These are phyloP conservation scores for Aphelinus certus DNA, from an alignment of 1,140 invertebrate species.

Conservation along the genomic window DNA sequence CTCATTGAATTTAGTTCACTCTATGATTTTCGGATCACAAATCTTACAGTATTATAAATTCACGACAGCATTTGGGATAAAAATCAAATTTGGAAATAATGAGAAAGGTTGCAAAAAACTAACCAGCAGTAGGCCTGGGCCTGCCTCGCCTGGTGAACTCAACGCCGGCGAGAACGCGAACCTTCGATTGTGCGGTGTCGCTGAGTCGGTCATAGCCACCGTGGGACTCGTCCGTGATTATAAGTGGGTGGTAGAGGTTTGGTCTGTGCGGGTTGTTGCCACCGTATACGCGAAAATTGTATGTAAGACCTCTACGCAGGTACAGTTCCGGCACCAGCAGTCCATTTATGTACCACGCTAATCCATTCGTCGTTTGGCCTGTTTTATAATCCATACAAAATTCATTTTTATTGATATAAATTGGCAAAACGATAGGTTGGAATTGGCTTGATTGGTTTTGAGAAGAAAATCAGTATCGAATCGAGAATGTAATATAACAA, in stretches of 20 bases:
- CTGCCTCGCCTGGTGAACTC: conserved; percentile 83
- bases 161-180: conserved; percentile 86
- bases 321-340: conserved; percentile 86
- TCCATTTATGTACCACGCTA: conserved; percentile 89
- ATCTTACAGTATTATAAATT: no score
- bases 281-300: conserved; percentile 83
- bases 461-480: no score
- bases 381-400: background rate
- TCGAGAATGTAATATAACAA: background rate
- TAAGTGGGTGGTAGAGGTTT: conserved; percentile 89
- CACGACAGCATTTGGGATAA: no score
- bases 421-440: no score
- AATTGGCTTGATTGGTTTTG: no score
- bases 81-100: no score
- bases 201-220: conserved; percentile 82
- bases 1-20: no score
- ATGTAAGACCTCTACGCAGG: conserved; percentile 84
- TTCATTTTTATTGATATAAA: no score
- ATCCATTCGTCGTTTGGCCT: conserved; percentile 69
- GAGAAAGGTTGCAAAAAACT: background rate
- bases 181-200: conserved; percentile 76
- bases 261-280: conserved; percentile 91
- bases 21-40: no score
- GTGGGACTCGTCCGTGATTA: conserved; percentile 87
- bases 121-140: conserved; percentile 78